Evolutionary conservation across 2,797 vertebrate species (phyloP), one percentile per base, ranked within the genome.

Genomic region (Crenichthys baileyi): DNA sequence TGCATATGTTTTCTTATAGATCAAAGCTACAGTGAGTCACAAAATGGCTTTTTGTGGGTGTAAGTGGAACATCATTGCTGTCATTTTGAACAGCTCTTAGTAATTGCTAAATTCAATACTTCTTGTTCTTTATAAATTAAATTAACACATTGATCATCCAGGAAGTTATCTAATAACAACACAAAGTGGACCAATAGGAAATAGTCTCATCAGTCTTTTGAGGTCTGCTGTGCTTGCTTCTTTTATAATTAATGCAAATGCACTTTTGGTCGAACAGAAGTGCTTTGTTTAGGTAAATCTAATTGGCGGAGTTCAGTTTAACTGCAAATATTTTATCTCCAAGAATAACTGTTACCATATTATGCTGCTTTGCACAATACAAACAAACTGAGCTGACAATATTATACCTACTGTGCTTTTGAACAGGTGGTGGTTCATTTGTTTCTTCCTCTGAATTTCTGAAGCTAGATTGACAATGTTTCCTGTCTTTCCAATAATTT

Each of bases 51-150:
- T 87, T 82, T 87, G 79, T 83, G 86, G 82, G 72, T 79, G 83
- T 79, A 82, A 55, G 31, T 53, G 16, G 58, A 84, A 72, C 73
- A 24, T 88, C 84, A 75, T 87, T 83, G 78, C 84, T 91, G 88
- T 89, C 80, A 85, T 87, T 90, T 82, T 83, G 76, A 75, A 75
- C 88, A 84, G 56, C 70, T 83, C 78, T 85, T 87, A 79, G 87
- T 91, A 92, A 91, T 91, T 90, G 83, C 85, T 76, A 75, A 83
- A 81, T 90, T 90, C 89, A 89, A 93, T 93, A 88, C 84, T 88
- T 91, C 87, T 90, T 89, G 90, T 91, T 90, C 90, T 92, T 90
- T 92, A 89, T 87, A 93, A 93, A 94, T 92, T 89, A 91, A 84
- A 90, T 93, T 89, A 93, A 90, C 89, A 88, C 89, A 91, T 90